These are phyloP conservation scores for Rallus limicola DNA, from an alignment of 2,113 vertebrate species.

Conservation along the genomic window DNA sequence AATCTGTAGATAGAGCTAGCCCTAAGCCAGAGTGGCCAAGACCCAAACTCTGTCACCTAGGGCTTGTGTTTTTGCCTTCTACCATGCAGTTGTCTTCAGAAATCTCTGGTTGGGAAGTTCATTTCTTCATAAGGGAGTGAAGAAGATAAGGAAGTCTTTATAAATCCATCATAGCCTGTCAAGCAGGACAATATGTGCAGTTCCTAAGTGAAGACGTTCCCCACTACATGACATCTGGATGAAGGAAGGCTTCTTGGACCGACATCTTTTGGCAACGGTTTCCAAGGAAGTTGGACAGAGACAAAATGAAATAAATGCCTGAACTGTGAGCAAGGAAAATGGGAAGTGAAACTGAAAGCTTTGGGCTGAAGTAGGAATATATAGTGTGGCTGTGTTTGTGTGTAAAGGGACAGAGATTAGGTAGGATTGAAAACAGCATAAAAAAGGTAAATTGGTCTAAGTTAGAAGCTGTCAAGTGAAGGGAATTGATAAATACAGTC, in stretches of 20 bases:
- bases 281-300: background rate
- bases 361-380: background rate
- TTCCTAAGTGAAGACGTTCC: background rate
- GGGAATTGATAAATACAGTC: background rate
- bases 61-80: background rate
- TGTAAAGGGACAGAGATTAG: background rate
- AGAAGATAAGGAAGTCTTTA: background rate
- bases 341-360: background rate
- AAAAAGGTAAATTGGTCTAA: background rate
- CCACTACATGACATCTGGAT: background rate
- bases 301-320: background rate
- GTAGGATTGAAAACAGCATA: background rate
- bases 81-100: background rate
- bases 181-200: background rate
- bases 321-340: background rate
- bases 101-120: background rate
- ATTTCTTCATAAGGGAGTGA: background rate
- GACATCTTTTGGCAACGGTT: background rate
- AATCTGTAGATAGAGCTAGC: background rate
- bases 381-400: background rate
- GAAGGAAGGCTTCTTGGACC: background rate
- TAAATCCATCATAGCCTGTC: background rate
- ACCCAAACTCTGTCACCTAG: background rate
- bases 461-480: background rate
- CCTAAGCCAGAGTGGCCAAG: background rate